Base-by-base conservation (phyloP, 2,888 invertebrate species). In the Octodonta nipae region DNA sequence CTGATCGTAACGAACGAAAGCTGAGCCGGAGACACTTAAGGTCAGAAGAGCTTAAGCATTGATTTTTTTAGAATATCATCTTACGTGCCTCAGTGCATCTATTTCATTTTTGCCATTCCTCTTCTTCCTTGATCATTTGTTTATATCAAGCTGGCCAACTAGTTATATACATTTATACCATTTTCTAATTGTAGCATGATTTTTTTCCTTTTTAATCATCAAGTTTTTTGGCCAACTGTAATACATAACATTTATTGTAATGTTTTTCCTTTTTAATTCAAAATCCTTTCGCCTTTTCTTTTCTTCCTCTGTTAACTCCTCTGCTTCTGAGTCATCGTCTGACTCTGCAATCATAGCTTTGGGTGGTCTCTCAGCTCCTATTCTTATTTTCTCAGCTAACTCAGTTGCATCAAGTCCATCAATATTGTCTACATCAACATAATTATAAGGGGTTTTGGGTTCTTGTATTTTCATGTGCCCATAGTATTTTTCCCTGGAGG, bases 391-490 rank as follows among this genome's bases (percentile, higher is more conserved):
- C 50, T 82, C 79, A 28, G 85, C 80, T 40, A 89, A 63, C 35
- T 80, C 70, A 41, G 75, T 71, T 1, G 86, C 79, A 53, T 78
- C 76, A 43, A 73, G 54, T 46, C 74, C 58, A 52, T 78, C 78
- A 40, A 74, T 53, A 15, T 73, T 68, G 46, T 74, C 76, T 26
- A 68, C 62, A 13, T 52, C 53, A 42, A 64, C 63, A 44, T 73
- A 74, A 57, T 74, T 74, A 51, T 73, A 86, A 1, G 98, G 98
- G 14, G 98, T 98, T 63, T 95, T 95, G 2, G 98, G 96, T 64
- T 98, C 98, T 52, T 91, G 87, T 43, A 85, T 79, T 65, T 96
- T 98, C 93, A 96, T 96, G 56, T 92, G 92, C 5, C 98, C 98
- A 64, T 99, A 98, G 65, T 96, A n/a, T n/a, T 96, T 66, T 98